Percentiles rank a stretch among this genome's conserved stretches.
phyloP scores from a whole-genome alignment of 64 coral and sea anemone genomes.

The Platygyra sinensis region DNA sequence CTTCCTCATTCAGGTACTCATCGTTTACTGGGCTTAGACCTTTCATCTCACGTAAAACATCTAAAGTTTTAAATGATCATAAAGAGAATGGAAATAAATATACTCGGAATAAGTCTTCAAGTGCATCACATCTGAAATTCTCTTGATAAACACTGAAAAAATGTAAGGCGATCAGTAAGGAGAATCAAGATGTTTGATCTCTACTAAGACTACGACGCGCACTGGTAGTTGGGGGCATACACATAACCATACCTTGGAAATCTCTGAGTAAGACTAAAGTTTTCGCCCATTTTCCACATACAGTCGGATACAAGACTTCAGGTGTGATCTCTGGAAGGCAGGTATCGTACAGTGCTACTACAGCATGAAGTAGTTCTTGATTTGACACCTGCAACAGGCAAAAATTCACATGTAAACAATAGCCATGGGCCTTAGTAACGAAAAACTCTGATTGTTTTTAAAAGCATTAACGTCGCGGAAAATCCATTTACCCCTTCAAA shows the following conservation, averaged over 20 bases:
- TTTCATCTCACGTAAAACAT: slow-evolving; percentile 41
- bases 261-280: slow-evolving; percentile 74
- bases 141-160: too few relatives aligned
- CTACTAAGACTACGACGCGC: too few relatives aligned
- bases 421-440: neutral
- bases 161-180: too few relatives aligned
- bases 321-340: slow-evolving; percentile 91
- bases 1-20: neutral
- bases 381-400: slow-evolving; percentile 65
- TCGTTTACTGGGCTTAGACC: slow-evolving; percentile 1
- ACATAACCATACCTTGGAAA: slow-evolving; percentile 25
- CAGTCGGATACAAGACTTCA: slow-evolving; percentile 84
- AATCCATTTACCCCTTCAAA: slow-evolving; percentile 59
- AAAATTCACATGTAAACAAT: slow-evolving; percentile 27
- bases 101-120: too few relatives aligned
- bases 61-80: neutral
- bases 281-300: slow-evolving; percentile 92
- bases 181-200: too few relatives aligned
- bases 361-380: slow-evolving; percentile 81
- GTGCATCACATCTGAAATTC: too few relatives aligned
- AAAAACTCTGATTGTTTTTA: neutral
- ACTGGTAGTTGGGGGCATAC: too few relatives aligned
- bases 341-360: slow-evolving; percentile 80
- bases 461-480: neutral
- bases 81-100: neutral